A percentile compares a stretch with the other conserved stretches of the same genome.
Conservation (phyloP, 1,140 invertebrate species). For the Platyura marginata region DNA sequence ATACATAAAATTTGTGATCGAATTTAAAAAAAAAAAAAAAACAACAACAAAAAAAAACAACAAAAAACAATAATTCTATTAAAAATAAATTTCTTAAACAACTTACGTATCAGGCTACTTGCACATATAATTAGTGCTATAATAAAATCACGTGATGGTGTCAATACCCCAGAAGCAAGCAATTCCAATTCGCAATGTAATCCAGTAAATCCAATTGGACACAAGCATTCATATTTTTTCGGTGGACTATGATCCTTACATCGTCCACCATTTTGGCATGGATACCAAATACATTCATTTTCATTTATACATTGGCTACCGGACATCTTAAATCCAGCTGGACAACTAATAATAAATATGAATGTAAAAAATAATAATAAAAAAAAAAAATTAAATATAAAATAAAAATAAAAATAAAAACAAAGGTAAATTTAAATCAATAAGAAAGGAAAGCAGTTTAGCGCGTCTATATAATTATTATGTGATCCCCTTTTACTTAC, state of each 20-base stretch:
- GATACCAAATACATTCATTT: constrained; percentile 48
- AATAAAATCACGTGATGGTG: constrained; percentile 65
- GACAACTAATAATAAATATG: constrained; percentile 37
- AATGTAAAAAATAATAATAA: not conserved
- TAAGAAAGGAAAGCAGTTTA: not conserved
- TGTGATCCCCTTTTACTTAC: no score
- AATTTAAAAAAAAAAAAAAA: no score
- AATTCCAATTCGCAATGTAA: constrained; percentile 58
- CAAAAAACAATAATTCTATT: no score
- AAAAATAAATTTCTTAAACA: constrained; percentile 8
- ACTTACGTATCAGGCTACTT: constrained; percentile 58
- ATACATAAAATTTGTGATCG: no score
- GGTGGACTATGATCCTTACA: constrained; percentile 49
- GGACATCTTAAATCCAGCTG: constrained; percentile 39
- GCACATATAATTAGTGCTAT: constrained; percentile 60
- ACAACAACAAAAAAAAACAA: no score
- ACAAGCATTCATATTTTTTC: constrained; percentile 53
- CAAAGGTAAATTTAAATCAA: not conserved
- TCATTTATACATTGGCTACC: constrained; percentile 49
- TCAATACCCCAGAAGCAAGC: constrained; percentile 52
- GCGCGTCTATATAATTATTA: no score
- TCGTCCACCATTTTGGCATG: constrained; percentile 53
- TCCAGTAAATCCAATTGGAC: constrained; percentile 54
- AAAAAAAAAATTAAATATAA: not conserved
- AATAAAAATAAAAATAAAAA: not conserved